A percentile compares a stretch with the other conserved stretches of the same genome.
These are phyloP conservation scores for Rhynchonycteris naso DNA, from an alignment of 2,797 vertebrate species.

Conservation along the genomic window DNA sequence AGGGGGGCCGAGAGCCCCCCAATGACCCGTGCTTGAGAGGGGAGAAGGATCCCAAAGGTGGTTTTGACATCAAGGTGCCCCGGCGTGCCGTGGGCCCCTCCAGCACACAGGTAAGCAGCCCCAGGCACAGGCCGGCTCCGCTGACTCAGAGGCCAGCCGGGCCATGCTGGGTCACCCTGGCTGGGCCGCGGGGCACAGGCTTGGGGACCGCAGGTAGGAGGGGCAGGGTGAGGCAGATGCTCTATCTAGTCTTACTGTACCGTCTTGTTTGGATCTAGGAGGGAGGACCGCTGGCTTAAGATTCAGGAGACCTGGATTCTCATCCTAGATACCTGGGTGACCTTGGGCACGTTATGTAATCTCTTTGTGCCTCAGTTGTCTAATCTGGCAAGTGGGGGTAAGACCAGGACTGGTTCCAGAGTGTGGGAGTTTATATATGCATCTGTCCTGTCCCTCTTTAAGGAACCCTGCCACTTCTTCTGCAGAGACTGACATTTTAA, in stretches of 20 bases:
- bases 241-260: neutral
- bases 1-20: slow-evolving; percentile 95
- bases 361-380: slow-evolving; percentile 77
- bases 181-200: neutral
- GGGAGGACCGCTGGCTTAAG: slow-evolving; percentile 51
- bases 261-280: neutral
- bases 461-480: neutral
- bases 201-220: neutral
- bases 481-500: neutral
- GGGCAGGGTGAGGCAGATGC: neutral
- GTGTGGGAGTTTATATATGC: neutral
- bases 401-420: neutral
- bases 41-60: slow-evolving; percentile 99
- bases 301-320: slow-evolving; percentile 81
- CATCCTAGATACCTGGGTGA: slow-evolving; percentile 73
- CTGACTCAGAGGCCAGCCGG: slow-evolving; percentile 14
- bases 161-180: neutral
- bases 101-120: slow-evolving; percentile 93
- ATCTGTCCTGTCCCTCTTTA: neutral
- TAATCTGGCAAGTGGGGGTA: slow-evolving; percentile 56
- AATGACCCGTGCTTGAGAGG: slow-evolving; percentile 98
- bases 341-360: slow-evolving; percentile 57
- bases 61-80: slow-evolving; percentile 99
- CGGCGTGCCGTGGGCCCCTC: slow-evolving; percentile 97
- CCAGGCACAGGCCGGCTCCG: neutral